These are phyloP conservation scores for Chionodraco myersi DNA, from an alignment of 2,113 vertebrate genomes.

Conservation along the genomic window DNA sequence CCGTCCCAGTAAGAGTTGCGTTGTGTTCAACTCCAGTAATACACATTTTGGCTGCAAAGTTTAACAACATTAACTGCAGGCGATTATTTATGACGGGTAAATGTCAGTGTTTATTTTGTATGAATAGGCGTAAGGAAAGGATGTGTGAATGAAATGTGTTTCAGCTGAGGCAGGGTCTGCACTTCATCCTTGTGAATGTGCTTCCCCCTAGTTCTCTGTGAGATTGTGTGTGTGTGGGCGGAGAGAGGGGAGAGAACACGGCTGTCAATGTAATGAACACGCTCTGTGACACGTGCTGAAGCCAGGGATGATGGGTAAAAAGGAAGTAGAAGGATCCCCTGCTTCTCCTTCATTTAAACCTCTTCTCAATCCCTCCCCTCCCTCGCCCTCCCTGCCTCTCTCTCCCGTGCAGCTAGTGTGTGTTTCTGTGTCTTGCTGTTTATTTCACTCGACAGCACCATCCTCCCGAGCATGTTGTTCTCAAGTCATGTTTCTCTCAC, in stretches of 20 bases:
- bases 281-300: conserved; percentile 76
- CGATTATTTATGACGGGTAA: background rate
- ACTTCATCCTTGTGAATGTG: conserved; percentile 73
- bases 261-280: conserved; percentile 78
- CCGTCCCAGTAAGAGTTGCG: conserved; percentile 2
- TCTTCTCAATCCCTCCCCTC: background rate
- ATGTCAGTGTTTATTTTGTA: conserved; percentile 21
- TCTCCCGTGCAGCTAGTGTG: conserved; percentile 13
- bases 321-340: conserved; percentile 29
- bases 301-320: conserved; percentile 71
- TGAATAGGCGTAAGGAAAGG: conserved; percentile 64
- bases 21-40: conserved; percentile 9
- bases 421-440: background rate
- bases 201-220: conserved; percentile 57
- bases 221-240: conserved; percentile 22
- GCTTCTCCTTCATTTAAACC: conserved; percentile 52
- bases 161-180: conserved; percentile 47
- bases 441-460: conserved; percentile 17
- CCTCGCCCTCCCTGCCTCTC: conserved; percentile 10
- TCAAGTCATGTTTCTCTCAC: background rate
- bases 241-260: conserved; percentile 38
- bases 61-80: background rate
- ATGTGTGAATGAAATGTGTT: conserved; percentile 66
- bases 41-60: background rate
- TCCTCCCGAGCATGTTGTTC: background rate